Evolutionary conservation across 2,797 vertebrate genomes (phyloP), one percentile per base, ranked within the genome.

Genomic region (Halcyon badia): DNA sequence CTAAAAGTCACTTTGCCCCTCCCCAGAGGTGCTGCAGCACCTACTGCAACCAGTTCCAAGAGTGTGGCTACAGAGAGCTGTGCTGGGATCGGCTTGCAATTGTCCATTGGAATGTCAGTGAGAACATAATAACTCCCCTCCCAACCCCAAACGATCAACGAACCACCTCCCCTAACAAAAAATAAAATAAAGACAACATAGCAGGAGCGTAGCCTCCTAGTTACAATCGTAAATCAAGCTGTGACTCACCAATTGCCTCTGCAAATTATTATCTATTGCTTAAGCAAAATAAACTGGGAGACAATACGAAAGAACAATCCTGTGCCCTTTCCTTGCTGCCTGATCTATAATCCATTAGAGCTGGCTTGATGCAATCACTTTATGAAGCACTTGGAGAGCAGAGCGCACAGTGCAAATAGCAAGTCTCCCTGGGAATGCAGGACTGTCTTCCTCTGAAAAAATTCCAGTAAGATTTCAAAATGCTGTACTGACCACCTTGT

Each of bases 341-440:
- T 91, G 68, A 95, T 92, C 68, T 87, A 57, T 91, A 85, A 84
- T 41, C 81, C 62, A 80, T 90, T 93, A 90, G 64, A 73, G 30
- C 39, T 56, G 64, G 16, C 26, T 46, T 92, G 75, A 87, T 46
- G 68, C 56, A 68, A 80, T 52, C 2, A 1, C 37, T 73, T 85
- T 39, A 57, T 26, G 54, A 95, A 93, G 83, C 80, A 70, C 68
- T 83, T 92, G 61, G 60, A 91, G 24, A 87, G 52, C 71, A 75
- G 68, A 92, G 30, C 89, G 64, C 48, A 81, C 24, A 73, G n/a
- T 65, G 41, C 76, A 94, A 76, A 70, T 1, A 70, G 30, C 13
- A 85, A 87, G 24, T 54, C 49, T 56, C 39, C 44, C 77, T 70
- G 71, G 57, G 84, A 94, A 95, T 17, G 24, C 1, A 76, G 41